These are phyloP conservation scores for Augochlorella aurata DNA, from an alignment of 2,888 invertebrate genomes.

Conservation along the genomic window DNA sequence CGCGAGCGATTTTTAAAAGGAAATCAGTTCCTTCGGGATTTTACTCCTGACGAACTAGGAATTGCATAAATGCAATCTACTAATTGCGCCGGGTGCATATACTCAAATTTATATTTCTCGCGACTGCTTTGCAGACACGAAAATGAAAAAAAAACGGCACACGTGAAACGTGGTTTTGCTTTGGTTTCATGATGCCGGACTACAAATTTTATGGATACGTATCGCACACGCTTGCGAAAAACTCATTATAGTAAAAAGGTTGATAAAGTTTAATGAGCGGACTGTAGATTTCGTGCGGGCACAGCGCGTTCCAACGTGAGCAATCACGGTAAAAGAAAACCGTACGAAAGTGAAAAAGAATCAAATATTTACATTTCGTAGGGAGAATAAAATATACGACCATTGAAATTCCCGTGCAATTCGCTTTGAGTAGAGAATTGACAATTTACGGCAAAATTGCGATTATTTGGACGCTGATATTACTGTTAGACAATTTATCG, in stretches of 20 bases:
- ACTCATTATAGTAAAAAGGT: conserved; percentile 11
- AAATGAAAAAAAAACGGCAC: not conserved
- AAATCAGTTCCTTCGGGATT: not conserved
- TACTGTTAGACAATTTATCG: no score
- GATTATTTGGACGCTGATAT: no score
- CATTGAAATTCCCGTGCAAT: not conserved
- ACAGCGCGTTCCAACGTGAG: not conserved
- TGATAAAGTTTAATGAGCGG: conserved; percentile 6
- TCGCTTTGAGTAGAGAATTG: not conserved
- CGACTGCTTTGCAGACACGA: not conserved
- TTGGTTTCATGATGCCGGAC: not conserved
- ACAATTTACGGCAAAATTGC: not conserved
- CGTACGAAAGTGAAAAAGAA: not conserved
- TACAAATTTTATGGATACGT: conserved; percentile 3
- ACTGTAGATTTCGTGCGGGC: not conserved
- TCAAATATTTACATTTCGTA: not conserved
- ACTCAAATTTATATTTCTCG: not conserved
- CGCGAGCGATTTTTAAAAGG: not conserved
- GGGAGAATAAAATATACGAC: not conserved
- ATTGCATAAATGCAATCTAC: not conserved
- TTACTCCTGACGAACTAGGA: not conserved
- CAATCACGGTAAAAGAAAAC: not conserved
- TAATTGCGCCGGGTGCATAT: not conserved
- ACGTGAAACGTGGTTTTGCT: not conserved
- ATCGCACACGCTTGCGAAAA: conserved; percentile 6